These are phyloP conservation scores for Phylloscopus whistleri DNA, from an alignment of 2,113 vertebrate genomes.

Conservation along the genomic window DNA sequence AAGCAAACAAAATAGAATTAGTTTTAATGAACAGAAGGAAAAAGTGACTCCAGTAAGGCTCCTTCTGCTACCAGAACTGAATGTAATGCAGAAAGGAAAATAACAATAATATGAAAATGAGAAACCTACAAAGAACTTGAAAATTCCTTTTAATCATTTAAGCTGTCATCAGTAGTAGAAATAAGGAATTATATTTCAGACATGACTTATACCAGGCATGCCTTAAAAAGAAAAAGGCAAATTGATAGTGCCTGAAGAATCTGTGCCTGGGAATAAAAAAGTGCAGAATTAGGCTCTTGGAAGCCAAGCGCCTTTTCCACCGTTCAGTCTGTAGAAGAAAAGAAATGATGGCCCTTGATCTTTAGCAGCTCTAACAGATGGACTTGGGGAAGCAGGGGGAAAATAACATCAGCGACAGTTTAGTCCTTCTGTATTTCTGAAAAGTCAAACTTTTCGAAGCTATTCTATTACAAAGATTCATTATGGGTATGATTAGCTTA, in stretches of 20 bases:
- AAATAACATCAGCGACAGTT: constrained; percentile 1
- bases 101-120: not conserved
- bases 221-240: constrained; percentile 29
- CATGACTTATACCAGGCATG: not conserved
- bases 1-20: not conserved
- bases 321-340: not conserved
- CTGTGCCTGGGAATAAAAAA: not conserved
- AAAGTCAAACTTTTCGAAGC: not conserved
- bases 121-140: not conserved
- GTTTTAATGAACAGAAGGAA: not conserved
- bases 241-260: constrained; percentile 16
- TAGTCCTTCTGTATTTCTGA: not conserved
- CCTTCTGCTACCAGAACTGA: not conserved
- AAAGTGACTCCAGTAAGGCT: not conserved
- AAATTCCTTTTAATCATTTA: constrained; percentile 19
- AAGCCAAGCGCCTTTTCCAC: constrained; percentile 25
- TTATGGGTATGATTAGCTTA: constrained; percentile 37
- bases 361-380: constrained; percentile 43
- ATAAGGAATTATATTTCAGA: constrained; percentile 34
- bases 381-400: constrained; percentile 2
- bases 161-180: constrained; percentile 19
- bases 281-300: not conserved
- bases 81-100: constrained; percentile 19
- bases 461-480: constrained; percentile 19
- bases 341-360: not conserved